phyloP scores from a whole-genome alignment of 2,888 invertebrate species.

The Oligia fasciuncula region DNA sequence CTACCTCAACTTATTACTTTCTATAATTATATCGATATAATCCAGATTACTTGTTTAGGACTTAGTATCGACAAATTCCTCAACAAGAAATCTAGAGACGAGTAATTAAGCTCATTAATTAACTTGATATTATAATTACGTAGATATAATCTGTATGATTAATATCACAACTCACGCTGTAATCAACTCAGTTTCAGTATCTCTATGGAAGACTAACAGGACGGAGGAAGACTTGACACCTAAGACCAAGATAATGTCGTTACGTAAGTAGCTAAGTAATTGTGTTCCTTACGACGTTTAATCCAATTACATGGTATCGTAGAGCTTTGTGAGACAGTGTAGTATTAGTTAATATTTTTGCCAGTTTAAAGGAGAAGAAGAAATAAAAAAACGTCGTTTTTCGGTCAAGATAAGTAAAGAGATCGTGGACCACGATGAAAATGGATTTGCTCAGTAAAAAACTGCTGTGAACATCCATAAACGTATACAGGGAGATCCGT shows the following conservation, averaged over 20 bases:
- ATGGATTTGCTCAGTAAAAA: not conserved
- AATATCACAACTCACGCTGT: conserved; percentile 37
- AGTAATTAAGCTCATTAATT: conserved; percentile 13
- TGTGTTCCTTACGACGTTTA: conserved; percentile 56
- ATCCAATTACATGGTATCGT: conserved; percentile 43
- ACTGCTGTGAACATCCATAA: not conserved
- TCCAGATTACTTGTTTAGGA: not conserved
- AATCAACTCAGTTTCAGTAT: conserved; percentile 73
- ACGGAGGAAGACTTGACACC: conserved; percentile 74
- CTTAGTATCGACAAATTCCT: not conserved
- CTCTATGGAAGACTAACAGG: conserved; percentile 69
- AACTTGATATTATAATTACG: conserved; percentile 11
- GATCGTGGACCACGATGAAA: not conserved
- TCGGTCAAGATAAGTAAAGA: not conserved
- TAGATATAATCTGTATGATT: conserved; percentile 23
- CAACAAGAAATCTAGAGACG: not conserved
- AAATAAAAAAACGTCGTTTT: not conserved
- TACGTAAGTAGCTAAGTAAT: conserved; percentile 72
- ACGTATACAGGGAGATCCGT: not conserved
- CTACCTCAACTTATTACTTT: not conserved
- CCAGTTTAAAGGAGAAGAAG: not conserved
- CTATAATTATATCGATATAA: not conserved
- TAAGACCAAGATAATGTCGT: conserved; percentile 72
- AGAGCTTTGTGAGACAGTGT: conserved; percentile 17
- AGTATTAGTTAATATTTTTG: conserved; percentile 7